Evolutionary conservation across 2,888 invertebrate genomes (phyloP), one percentile per base, ranked within the genome.

Genomic region (Phyllotreta cruciferae): DNA sequence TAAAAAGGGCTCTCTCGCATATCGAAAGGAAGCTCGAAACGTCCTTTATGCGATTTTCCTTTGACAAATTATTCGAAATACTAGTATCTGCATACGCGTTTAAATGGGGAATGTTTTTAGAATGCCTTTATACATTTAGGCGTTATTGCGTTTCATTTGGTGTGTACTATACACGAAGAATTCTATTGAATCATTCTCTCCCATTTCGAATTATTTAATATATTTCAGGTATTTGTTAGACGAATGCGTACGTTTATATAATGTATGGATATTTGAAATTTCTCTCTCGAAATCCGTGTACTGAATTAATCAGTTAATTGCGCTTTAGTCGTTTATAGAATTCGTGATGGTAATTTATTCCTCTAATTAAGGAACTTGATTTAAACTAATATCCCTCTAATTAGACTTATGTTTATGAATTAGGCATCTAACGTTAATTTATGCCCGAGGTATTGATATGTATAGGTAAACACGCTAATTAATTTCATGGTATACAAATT

Each of bases 21-120:
- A 57, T 57, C 47, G 14, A 52, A 58, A 11, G 14, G 54, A 58
- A 64, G 65, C 67, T 67, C 69, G 66, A 69, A 67, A 55, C 62
- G 56, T 62, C 63, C 67, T 49, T 49, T 49, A 49, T 49, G 35
- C 10, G n/a, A 49, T 35, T 24, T 24, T 24, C 49, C 35, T 49
- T 49, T 49, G 39, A 53, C 53, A 53, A 55, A 55, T 55, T 55
- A 55, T 55, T 55, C 55, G n/a, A 55, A 24, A 35, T 35, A 3
- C 24, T 35, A 36, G n/a, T 36, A 10, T 8, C 24, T 9, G 37
- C n/a, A 11, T 41, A 13, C 34, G 37, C 6, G 34, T 41, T 10
- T 55, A 24, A 38, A 55, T 55, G 24, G 37, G 24, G 42, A 45
- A 56, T 45, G 45, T 45, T 35, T n/a, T 56, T 44, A 11, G 54